Conservation (phyloP, 1,140 invertebrate species). For the Plutomurus gul region DNA sequence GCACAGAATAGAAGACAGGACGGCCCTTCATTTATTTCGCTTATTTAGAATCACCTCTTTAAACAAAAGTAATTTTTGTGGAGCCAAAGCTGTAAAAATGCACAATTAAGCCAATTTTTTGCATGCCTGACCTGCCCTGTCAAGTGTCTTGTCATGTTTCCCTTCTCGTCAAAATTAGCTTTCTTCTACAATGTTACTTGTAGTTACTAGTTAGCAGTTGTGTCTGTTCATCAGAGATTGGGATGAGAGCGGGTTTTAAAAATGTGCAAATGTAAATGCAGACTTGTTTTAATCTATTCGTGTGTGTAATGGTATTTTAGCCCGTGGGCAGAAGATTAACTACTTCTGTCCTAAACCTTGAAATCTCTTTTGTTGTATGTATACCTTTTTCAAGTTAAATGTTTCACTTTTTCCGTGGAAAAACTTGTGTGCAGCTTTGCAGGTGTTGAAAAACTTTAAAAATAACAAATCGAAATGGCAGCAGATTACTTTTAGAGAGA, state of each 20-base stretch:
- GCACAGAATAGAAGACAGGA: no score
- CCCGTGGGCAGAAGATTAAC: not conserved
- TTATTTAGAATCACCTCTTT: no score
- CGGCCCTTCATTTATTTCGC: no score
- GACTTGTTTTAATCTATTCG: not conserved
- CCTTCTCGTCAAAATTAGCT: not conserved
- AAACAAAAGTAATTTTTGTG: no score
- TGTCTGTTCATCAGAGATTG: no score
- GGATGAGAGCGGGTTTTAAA: not conserved
- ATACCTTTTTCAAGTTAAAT: not conserved
- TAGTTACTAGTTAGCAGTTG: not conserved
- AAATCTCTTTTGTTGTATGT: not conserved
- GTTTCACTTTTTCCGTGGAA: not conserved
- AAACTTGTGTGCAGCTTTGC: not conserved
- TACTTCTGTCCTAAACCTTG: not conserved
- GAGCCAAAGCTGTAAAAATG: not conserved
- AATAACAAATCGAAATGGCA: slow-evolving; percentile 4
- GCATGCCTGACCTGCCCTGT: not conserved
- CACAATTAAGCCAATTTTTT: slow-evolving; percentile 18
- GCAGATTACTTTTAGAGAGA: not conserved
- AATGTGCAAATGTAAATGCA: not conserved
- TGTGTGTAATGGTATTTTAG: not conserved
- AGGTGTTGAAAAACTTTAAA: slow-evolving; percentile 28
- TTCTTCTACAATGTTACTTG: not conserved
- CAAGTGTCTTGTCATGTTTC: slow-evolving; percentile 19